These are phyloP conservation scores for Lasioglossum zephyrum DNA, from an alignment of 2,888 invertebrate genomes.

Conservation along the genomic window DNA sequence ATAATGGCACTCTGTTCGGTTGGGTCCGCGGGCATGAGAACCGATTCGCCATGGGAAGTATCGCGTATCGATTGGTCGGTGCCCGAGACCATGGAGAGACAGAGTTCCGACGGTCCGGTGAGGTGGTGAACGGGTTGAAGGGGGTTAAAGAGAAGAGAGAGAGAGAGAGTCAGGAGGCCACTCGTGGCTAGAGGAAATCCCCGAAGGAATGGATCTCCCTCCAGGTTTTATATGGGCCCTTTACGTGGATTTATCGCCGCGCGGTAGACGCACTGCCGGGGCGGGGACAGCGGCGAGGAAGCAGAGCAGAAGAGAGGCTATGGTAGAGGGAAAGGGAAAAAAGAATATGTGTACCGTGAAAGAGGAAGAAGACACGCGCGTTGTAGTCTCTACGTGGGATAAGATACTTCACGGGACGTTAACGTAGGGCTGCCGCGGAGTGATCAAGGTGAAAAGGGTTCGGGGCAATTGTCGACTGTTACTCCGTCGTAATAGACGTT, in stretches of 20 bases:
- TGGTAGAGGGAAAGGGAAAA: constrained; percentile 28
- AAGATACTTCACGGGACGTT: constrained; percentile 68
- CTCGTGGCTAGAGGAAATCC: constrained; percentile 62
- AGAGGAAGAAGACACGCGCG: constrained; percentile 49
- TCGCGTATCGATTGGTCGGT: constrained; percentile 71
- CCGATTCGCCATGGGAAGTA: constrained; percentile 74
- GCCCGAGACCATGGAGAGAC: constrained; percentile 21
- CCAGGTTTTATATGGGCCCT: constrained; percentile 71
- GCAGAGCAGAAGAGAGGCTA: constrained; percentile 14
- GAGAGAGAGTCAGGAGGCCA: constrained; percentile 19
- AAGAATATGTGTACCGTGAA: constrained; percentile 13
- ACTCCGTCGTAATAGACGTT: constrained; percentile 63
- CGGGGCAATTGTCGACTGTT: constrained; percentile 64
- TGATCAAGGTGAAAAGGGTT: constrained; percentile 67
- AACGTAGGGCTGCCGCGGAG: constrained; percentile 57
- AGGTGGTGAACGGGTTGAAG: constrained; percentile 1
- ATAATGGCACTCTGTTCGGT: constrained; percentile 65
- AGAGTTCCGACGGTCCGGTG: background rate
- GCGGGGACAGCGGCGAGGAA: constrained; percentile 24
- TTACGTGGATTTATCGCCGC: constrained; percentile 70
- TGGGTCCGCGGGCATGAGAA: constrained; percentile 63
- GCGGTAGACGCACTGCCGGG: constrained; percentile 51
- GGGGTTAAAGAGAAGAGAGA: background rate
- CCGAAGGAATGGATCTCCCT: constrained; percentile 69
- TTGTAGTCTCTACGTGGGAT: constrained; percentile 66